Base-by-base conservation (phyloP, 2,113 vertebrate species). In the Glareola pratincola region DNA sequence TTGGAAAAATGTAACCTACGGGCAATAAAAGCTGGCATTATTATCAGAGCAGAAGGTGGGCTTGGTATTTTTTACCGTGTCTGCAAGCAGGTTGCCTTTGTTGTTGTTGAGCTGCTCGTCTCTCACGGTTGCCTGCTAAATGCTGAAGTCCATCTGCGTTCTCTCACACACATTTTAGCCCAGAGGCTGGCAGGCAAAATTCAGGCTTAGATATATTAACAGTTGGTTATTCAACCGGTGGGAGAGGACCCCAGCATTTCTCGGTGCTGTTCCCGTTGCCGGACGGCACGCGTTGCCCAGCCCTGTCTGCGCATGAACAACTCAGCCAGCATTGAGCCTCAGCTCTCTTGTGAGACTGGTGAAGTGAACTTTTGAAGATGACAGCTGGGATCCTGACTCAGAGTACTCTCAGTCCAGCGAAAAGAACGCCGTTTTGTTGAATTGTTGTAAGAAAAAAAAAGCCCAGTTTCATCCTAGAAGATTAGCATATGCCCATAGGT, bases 351-450 rank as follows among this genome's bases (percentile, higher is more conserved):
- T 78, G 85, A 86, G 77, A 95, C 51, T 63, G 77, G 91, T 83
- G 64, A 59, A 67, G 76, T 51, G 85, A 96, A 93, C 90, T 92
- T 93, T 66, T 20, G 39, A 81, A 83, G 79, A 50, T 68, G 88
- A 63, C 72, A 93, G 79, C 36, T 26, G 37, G 51, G 57, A 41
- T 54, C 56, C 68, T 92, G 67, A 67, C 77, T 69, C 14, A 9
- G 78, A 47, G 16, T 23, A 43, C 26, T 84, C 45, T 27, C 11
- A 60, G 30, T n/a, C 48, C 60, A 57, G 39, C 51, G 82, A 39
- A 89, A 81, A 86, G 47, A 83, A 43, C 45, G 94, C 68, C 34
- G 36, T 18, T 90, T 63, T 60, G 29, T 32, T 82, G 69, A 72
- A n/a, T 14, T n/a, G 11, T 32, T 73, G 23, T 14, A 9, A 47